These are phyloP conservation scores for Pinna nobilis DNA, from an alignment of 1,140 invertebrate genomes.

Conservation along the genomic window DNA sequence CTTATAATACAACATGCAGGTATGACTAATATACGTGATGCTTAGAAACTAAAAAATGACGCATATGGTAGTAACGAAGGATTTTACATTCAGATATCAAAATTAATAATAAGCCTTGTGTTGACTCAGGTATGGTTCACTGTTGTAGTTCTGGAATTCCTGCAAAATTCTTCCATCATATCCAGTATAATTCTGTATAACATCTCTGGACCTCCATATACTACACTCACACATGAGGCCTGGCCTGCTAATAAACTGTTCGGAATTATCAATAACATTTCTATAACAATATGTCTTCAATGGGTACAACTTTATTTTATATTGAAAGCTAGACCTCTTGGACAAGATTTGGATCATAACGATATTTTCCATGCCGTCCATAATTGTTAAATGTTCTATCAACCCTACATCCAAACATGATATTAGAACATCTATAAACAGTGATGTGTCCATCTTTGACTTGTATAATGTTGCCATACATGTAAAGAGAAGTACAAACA, in stretches of 20 bases:
- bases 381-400: constrained; percentile 1
- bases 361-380: constrained; percentile 2
- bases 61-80: too few species aligned
- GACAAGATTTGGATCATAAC: constrained; percentile 3
- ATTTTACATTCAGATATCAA: too few species aligned
- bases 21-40: too few species aligned
- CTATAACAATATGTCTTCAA: constrained; percentile 9
- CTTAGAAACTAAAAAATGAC: too few species aligned
- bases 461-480: background rate
- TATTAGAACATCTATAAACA: constrained; percentile 16
- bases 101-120: constrained; percentile 11
- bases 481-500: constrained; percentile 15
- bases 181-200: background rate
- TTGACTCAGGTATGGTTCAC: constrained; percentile 8
- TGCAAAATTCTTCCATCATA: constrained; percentile 44
- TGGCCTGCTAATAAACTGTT: constrained; percentile 8
- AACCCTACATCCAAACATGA: constrained; percentile 8
- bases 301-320: constrained; percentile 10
- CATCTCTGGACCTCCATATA: constrained; percentile 2
- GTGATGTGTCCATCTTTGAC: background rate
- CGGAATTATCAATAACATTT: constrained; percentile 16
- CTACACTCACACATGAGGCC: background rate
- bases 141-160: constrained; percentile 20
- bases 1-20: too few species aligned
- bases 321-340: constrained; percentile 8